Base-by-base conservation (phyloP, 2,797 vertebrate genomes). In the Pseudomugil gertrudae region DNA sequence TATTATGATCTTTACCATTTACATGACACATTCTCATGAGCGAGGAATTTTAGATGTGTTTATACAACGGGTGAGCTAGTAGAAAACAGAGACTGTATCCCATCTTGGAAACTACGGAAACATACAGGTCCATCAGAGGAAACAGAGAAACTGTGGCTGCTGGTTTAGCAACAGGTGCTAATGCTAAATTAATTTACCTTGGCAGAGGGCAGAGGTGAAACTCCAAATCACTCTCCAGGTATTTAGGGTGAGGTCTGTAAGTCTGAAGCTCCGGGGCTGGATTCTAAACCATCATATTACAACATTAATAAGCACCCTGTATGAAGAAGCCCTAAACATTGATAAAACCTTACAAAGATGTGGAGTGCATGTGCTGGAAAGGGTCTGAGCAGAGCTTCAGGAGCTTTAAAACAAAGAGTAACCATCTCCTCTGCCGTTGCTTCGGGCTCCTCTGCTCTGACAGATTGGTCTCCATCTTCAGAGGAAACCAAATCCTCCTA, bases 181-280 rank as follows among this genome's bases (percentile, higher is more conserved):
- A n/a, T n/a, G n/a, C n/a, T n/a, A n/a, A n/a, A n/a, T n/a, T n/a
- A n/a, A n/a, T 9, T 38, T 79, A 90, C 91, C 93, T 95, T 64
- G 95, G 95, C 81, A 95, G 77, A 63, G 96, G 92, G 80, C 96
- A 97, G 68, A 98, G 91, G 72, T 96, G 93, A 84, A 94, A 95
- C 32, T 97, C 96, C 48, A 89, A 86, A 62, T 87, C 81, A 6
- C 89, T 92, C 87, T 98, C 97, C 30, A 90, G 76, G 24, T 96
- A 98, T 69, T 91, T 79, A 5, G 95, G 92, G 30, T 90, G 89
- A 0, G 40, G 79, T 86, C 90, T 95, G 87, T 92, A 88, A 2
- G 92, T 74, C 81, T 93, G 83, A 48, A 98, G 76, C 51, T 95
- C 95, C 0, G 97, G 97, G 74, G 73, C 85, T 14, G 97, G 96